phyloP scores from a whole-genome alignment of 2,113 vertebrate genomes.

The Strix uralensis region DNA sequence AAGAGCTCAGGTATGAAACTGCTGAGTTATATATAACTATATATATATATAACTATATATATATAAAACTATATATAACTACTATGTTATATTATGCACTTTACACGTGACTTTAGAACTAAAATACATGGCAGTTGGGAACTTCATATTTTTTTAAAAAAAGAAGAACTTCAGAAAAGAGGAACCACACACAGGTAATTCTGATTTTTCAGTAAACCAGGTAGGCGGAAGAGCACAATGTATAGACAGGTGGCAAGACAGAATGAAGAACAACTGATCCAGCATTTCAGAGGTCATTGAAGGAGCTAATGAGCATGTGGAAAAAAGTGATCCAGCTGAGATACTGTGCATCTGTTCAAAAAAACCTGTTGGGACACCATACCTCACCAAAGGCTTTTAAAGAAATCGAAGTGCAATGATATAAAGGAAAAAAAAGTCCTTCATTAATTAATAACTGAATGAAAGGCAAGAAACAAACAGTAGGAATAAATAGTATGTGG shows the following conservation, averaged over 20 bases:
- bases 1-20: neutral
- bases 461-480: neutral
- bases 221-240: neutral
- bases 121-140: neutral
- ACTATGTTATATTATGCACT: neutral
- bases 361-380: neutral
- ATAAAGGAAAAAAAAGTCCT: neutral
- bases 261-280: neutral
- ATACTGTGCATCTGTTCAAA: neutral
- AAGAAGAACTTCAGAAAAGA: neutral
- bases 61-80: no score
- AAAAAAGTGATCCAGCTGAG: neutral
- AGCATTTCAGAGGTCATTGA: neutral
- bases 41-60: no score
- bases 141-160: neutral
- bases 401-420: neutral
- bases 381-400: neutral
- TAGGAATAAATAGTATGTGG: neutral
- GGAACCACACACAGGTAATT: neutral
- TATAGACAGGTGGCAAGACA: neutral
- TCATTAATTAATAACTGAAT: neutral
- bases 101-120: neutral
- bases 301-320: neutral
- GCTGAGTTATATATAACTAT: no score
- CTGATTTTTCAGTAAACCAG: neutral